Percentiles rank a stretch among this genome's conserved stretches.
Evolutionary conservation across 2,797 vertebrate genomes (phyloP).

Genomic region (Nyctibius grandis): DNA sequence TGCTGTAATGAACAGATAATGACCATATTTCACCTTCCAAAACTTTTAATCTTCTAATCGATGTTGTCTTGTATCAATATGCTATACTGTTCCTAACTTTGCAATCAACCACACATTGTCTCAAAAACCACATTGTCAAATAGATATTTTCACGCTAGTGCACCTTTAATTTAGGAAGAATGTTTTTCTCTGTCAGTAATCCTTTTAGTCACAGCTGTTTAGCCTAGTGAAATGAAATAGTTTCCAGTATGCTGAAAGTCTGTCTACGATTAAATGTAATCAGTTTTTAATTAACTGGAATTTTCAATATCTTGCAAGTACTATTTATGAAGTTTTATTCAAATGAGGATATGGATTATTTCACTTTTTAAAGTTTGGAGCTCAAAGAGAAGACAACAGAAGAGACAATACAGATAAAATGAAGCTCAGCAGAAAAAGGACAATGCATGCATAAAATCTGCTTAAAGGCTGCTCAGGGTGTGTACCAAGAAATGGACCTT

Average conservation of each 20-base stretch:
- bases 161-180: constrained; percentile 18
- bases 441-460: neutral
- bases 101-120: neutral
- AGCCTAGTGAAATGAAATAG: constrained; percentile 35
- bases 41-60: neutral
- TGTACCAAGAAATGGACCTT: neutral
- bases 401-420: neutral
- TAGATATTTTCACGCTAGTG: neutral
- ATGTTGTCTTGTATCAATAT: neutral
- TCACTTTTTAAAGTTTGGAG: constrained; percentile 20
- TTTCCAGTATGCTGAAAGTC: constrained; percentile 24
- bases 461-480: neutral
- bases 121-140: neutral
- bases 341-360: constrained; percentile 26
- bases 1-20: neutral
- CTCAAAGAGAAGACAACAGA: neutral
- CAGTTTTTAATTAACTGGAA: constrained; percentile 59
- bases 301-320: neutral
- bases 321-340: constrained; percentile 39
- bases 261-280: constrained; percentile 45
- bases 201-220: constrained; percentile 57
- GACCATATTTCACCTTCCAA: neutral
- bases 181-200: constrained; percentile 31
- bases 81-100: neutral
- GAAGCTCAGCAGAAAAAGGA: neutral